phyloP scores from a whole-genome alignment of 2,888 invertebrate species.

The Serrognathus titanus region DNA sequence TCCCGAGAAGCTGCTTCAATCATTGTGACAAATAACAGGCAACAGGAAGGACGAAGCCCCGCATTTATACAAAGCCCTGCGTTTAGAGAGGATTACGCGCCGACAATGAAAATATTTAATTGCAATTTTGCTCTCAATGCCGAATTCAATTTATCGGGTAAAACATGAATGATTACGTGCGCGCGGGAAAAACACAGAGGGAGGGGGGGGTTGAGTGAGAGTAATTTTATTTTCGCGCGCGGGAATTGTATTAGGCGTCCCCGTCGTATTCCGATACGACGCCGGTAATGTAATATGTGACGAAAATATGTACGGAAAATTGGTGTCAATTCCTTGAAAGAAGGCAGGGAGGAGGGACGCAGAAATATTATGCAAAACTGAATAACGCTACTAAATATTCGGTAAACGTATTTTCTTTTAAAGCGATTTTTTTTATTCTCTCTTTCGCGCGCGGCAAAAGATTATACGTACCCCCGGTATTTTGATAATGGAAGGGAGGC shows the following conservation, averaged over 20 bases:
- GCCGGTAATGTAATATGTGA: slow-evolving; percentile 16
- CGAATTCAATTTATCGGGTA: slow-evolving; percentile 7
- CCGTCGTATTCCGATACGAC: background rate
- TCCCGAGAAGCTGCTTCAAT: slow-evolving; percentile 45
- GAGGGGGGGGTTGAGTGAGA: background rate
- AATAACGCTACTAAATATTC: background rate
- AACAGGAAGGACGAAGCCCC: slow-evolving; percentile 20
- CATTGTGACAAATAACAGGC: slow-evolving; percentile 46
- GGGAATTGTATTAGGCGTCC: slow-evolving; percentile 1
- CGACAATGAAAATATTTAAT: slow-evolving; percentile 19
- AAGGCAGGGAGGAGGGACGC: background rate
- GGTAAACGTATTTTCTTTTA: too few relatives aligned
- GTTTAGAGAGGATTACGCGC: background rate
- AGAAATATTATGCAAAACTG: background rate
- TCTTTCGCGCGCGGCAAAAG: too few relatives aligned
- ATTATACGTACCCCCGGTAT: too few relatives aligned
- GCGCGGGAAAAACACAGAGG: background rate
- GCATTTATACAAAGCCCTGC: slow-evolving; percentile 7
- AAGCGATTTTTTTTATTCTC: too few relatives aligned
- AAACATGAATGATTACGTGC: background rate
- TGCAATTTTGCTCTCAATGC: slow-evolving; percentile 12
- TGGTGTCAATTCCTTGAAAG: slow-evolving; percentile 16
- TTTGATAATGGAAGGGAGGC: too few relatives aligned
- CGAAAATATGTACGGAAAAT: slow-evolving; percentile 17
- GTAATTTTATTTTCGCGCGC: background rate